Percentiles rank a stretch among this genome's conserved stretches.
Evolutionary conservation across 2,888 invertebrate species (phyloP).

Genomic region (Gisinianus flammeolus): DNA sequence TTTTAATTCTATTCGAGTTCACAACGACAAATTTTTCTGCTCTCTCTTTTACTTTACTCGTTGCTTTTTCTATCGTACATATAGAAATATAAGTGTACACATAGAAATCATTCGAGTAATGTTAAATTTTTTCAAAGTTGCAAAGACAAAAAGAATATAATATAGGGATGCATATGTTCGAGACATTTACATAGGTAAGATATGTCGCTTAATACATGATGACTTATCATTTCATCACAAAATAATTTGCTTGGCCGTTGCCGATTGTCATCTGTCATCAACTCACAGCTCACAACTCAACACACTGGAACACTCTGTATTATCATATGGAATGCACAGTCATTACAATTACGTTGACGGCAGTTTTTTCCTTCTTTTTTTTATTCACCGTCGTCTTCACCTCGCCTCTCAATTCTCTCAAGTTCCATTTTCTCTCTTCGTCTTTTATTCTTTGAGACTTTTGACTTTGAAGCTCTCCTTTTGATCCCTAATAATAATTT

Average conservation of each 20-base stretch:
- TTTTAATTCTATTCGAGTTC: no score
- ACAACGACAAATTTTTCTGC: no score
- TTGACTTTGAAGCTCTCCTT: background rate
- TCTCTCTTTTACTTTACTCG: no score
- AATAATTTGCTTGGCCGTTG: background rate
- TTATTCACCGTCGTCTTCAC: background rate
- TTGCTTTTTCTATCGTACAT: no score
- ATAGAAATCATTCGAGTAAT: background rate
- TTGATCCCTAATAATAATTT: background rate
- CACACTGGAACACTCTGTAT: background rate
- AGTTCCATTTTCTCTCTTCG: background rate
- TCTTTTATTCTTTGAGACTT: background rate
- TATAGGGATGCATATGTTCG: background rate
- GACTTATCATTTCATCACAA: background rate
- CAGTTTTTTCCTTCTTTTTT: background rate
- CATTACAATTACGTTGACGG: background rate
- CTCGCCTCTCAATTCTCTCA: background rate
- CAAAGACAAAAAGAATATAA: background rate
- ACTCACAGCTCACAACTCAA: background rate
- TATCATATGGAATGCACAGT: background rate
- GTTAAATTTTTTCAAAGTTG: background rate
- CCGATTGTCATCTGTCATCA: constrained; percentile 27
- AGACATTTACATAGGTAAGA: background rate
- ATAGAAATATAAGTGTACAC: no score
- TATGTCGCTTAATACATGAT: background rate